Conservation (phyloP, 2,888 invertebrate species). For the Octodonta nipae region DNA sequence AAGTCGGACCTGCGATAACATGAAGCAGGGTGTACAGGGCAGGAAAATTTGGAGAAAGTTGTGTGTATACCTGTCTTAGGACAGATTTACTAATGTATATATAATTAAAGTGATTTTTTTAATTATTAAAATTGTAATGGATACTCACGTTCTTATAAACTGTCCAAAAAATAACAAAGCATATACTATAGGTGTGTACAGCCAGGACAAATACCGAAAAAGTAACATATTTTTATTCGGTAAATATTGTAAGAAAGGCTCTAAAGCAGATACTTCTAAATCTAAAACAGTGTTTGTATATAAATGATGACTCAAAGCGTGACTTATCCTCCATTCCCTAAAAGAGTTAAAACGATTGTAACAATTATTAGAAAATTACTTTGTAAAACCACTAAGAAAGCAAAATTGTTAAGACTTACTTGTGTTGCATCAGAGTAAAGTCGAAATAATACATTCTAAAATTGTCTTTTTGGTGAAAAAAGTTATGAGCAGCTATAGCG, state of each 20-base stretch:
- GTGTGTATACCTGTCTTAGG: too few species aligned
- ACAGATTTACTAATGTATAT: too few species aligned
- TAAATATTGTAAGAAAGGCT: slow-evolving; percentile 51
- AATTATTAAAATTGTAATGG: too few species aligned
- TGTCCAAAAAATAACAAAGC: slow-evolving; percentile 9
- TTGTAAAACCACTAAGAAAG: too few species aligned
- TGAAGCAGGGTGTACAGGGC: too few species aligned
- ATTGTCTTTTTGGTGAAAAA: slow-evolving; percentile 59
- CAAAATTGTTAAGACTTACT: slow-evolving; percentile 34
- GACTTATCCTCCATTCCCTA: slow-evolving; percentile 61
- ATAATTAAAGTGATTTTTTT: neutral
- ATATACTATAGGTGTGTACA: slow-evolving; percentile 34
- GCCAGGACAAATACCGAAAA: slow-evolving; percentile 40
- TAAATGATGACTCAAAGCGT: slow-evolving; percentile 66
- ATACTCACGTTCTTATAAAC: slow-evolving; percentile 16
- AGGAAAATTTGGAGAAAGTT: too few species aligned
- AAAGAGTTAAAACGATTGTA: slow-evolving; percentile 18
- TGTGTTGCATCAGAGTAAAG: slow-evolving; percentile 50
- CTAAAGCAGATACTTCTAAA: slow-evolving; percentile 52
- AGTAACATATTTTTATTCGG: slow-evolving; percentile 43
- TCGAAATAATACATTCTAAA: slow-evolving; percentile 70
- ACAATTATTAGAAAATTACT: too few species aligned
- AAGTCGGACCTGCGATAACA: too few species aligned
- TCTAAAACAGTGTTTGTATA: slow-evolving; percentile 66
- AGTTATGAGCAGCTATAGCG: slow-evolving; percentile 56